Evolutionary conservation across 1,140 invertebrate genomes (phyloP).

Genomic region (Drosophila bipectinata): DNA sequence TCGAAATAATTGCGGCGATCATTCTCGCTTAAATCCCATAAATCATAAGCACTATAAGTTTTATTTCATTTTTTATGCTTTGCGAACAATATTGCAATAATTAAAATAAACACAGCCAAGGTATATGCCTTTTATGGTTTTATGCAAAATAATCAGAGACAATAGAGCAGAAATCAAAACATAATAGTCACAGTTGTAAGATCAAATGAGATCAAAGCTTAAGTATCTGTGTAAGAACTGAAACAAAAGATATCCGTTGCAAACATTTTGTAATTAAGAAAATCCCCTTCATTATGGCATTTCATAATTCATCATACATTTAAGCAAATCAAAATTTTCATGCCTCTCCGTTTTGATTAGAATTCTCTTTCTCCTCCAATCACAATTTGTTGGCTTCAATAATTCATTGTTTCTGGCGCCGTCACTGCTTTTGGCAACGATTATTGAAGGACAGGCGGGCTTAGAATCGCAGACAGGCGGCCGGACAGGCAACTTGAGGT

Average conservation of each 20-base stretch:
- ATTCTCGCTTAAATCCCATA: conserved; percentile 45
- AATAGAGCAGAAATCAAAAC: background rate
- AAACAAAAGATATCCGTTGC: background rate
- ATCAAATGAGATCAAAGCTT: too few species aligned
- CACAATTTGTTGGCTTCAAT: conserved; percentile 47
- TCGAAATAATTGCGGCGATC: conserved; percentile 58
- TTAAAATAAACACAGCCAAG: too few species aligned
- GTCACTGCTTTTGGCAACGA: conserved; percentile 41
- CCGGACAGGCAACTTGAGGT: conserved; percentile 49
- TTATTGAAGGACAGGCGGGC: conserved; percentile 58
- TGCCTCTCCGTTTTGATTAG: conserved; percentile 42
- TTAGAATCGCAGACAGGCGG: conserved; percentile 29
- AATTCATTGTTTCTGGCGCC: conserved; percentile 50
- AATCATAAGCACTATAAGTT: conserved; percentile 40
- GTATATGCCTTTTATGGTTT: too few species aligned
- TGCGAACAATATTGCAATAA: too few species aligned
- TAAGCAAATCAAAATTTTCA: conserved; percentile 33
- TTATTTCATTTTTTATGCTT: conserved; percentile 38
- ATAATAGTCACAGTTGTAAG: background rate
- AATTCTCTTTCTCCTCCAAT: conserved; percentile 45
- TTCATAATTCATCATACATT: conserved; percentile 26
- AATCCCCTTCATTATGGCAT: background rate
- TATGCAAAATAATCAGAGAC: background rate
- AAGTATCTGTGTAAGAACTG: background rate
- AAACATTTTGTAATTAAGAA: conserved; percentile 8